Evolutionary conservation across 2,113 vertebrate species (phyloP), one percentile per base, ranked within the genome.

Genomic region (Epinephelus moara): DNA sequence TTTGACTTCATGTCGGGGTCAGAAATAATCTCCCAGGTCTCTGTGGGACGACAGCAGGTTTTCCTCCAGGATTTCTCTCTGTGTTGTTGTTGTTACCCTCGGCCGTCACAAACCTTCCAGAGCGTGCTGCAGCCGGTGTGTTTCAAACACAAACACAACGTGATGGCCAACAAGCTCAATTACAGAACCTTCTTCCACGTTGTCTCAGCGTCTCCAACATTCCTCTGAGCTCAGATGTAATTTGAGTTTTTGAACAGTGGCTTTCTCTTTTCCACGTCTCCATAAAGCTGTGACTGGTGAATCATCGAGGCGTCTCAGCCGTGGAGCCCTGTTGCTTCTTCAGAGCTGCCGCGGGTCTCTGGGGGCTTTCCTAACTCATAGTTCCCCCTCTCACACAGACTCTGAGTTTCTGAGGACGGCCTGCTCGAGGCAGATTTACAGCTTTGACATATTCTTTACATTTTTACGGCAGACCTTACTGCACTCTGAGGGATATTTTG

Each of bases 401-500:
- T n/a, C 70, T 4, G 18, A 3, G 25, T n/a, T 62, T 75, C 25
- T 25, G 25, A 33, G 52, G 52, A 56, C 2, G 12, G 14, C 8
- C 19, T 11, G 57, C 57, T 45, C 0, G 2, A 55, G 56, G 68
- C 68, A 30, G 50, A 72, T 81, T 74, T 67, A 81, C 42, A 53
- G 42, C 70, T 74, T 56, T 81, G 61, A 66, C 61, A 59, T 80
- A 59, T 66, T 59, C 52, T 67, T 57, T 50, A 59, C 19, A n/a
- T 40, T 67, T 81, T 66, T 59, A 72, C 17, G 37, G 15, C 0
- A 2, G 23, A 30, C 17, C 9, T 33, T 55, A n/a, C 13, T 56
- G 37, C 10, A n/a, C 59, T 42, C 57, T 6, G 66, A 42, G 33
- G 76, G 47, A 70, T 12, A 27, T 27, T 55, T 18, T 4, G 49